phyloP scores from a whole-genome alignment of 1,140 invertebrate species.

The Choristoneura fumiferana region DNA sequence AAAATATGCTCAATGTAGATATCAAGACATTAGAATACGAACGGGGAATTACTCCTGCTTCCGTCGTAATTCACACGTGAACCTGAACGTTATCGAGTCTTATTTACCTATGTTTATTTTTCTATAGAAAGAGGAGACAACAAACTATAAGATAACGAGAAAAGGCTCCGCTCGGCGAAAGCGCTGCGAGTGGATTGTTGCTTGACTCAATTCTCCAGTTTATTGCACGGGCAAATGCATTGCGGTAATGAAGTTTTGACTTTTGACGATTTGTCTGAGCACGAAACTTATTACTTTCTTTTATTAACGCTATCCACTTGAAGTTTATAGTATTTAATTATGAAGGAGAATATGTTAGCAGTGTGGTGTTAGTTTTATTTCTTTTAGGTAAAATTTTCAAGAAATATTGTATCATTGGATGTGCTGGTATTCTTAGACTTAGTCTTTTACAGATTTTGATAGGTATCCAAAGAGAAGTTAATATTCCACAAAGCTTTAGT shows the following conservation, averaged over 20 bases:
- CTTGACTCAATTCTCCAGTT: constrained; percentile 13
- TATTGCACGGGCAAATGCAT: constrained; percentile 9
- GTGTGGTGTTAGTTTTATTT: too few relatives aligned
- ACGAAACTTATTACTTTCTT: too few relatives aligned
- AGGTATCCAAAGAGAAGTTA: too few relatives aligned
- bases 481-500: too few relatives aligned
- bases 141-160: constrained; percentile 5
- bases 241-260: neutral
- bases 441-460: too few relatives aligned
- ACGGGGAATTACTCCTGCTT: constrained; percentile 16
- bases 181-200: constrained; percentile 1
- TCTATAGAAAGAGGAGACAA: neutral
- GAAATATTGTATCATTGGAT: too few relatives aligned
- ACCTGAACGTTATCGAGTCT: neutral
- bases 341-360: too few relatives aligned
- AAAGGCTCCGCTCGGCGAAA: neutral
- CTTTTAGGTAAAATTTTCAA: too few relatives aligned
- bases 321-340: too few relatives aligned
- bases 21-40: constrained; percentile 33
- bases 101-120: constrained; percentile 1
- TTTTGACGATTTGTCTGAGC: neutral
- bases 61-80: constrained; percentile 12
- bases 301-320: too few relatives aligned
- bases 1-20: constrained; percentile 59
- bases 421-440: too few relatives aligned